Evolutionary conservation across 2,888 invertebrate genomes (phyloP), one percentile per base, ranked within the genome.

Genomic region (Drosophila falleni): DNA sequence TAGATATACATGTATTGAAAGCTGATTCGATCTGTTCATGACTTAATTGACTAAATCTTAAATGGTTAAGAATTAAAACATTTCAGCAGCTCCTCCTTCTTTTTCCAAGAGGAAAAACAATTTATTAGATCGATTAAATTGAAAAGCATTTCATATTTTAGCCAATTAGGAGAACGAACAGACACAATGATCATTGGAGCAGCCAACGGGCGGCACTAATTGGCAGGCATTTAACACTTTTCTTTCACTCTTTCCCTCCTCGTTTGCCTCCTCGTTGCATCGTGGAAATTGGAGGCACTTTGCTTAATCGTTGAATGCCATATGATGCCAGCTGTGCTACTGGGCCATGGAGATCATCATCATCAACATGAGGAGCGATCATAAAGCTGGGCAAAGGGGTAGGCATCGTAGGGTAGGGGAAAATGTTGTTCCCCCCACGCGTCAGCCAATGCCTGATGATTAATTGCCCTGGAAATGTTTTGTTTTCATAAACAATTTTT

Each of bases 401-500:
- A 16, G 29, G 0, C 0, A 55, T n/a, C n/a, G 42, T n/a, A n/a
- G n/a, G n/a, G n/a, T n/a, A n/a, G 44, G 42, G 60, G 44, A 62
- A 65, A 39, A 47, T 54, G 72, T n/a, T 46, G 56, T 74, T 71
- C 33, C 71, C 65, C 84, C 83, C 89, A 87, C 87, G 81, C 78
- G 70, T 69, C 73, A 55, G n/a, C 44, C 66, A 42, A 51, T 75
- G 78, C 69, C 72, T 58, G 79, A 91, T 90, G 91, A 90, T 91
- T 90, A 90, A 90, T 91, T 76, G 88, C 68, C 76, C 62, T 74
- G 81, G 83, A 87, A 91, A 91, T 89, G 90, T 91, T 90, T 90
- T 90, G 78, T 90, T 91, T 90, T 90, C 89, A 91, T 91, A 91
- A 90, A 91, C 88, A 83, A 89, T 90, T 89, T 89, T 89, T 90